phyloP scores from a whole-genome alignment of 2,797 vertebrate genomes.

The Sternarchorhynchus goeldii region DNA sequence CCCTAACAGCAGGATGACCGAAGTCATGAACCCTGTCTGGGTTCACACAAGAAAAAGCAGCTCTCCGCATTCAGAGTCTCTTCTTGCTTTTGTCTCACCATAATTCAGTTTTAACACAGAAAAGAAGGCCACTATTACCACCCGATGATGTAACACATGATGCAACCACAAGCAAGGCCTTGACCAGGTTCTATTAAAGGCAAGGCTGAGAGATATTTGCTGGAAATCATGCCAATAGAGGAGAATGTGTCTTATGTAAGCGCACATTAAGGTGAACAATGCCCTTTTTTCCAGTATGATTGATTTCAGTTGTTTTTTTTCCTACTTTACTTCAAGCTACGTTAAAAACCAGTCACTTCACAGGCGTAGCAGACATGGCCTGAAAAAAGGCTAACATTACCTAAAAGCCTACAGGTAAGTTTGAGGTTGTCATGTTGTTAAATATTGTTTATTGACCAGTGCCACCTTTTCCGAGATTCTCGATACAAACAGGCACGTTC shows the following conservation, averaged over 20 bases:
- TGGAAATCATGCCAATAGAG: slow-evolving; percentile 47
- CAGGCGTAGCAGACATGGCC: background rate
- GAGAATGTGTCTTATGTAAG: slow-evolving; percentile 48
- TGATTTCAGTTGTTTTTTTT: background rate
- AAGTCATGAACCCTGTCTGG: background rate
- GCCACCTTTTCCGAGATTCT: background rate
- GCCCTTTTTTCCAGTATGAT: background rate
- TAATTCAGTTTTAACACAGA: slow-evolving; percentile 54
- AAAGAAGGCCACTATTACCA: slow-evolving; percentile 55
- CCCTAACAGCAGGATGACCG: slow-evolving; percentile 17
- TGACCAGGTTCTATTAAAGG: slow-evolving; percentile 57
- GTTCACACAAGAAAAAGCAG: slow-evolving; percentile 33
- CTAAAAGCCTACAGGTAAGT: slow-evolving; percentile 9
- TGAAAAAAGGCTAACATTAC: background rate
- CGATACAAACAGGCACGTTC: slow-evolving; percentile 23
- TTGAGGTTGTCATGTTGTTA: background rate
- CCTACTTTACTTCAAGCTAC: background rate
- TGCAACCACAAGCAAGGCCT: slow-evolving; percentile 64
- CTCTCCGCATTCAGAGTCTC: slow-evolving; percentile 44
- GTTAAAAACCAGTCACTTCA: no score
- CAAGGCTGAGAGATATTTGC: slow-evolving; percentile 51
- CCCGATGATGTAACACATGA: slow-evolving; percentile 64
- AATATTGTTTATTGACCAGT: slow-evolving; percentile 28
- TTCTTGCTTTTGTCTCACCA: slow-evolving; percentile 39
- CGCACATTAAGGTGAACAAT: slow-evolving; percentile 39